Evolutionary conservation across 2,113 vertebrate genomes (phyloP).

Genomic region (Engraulis encrasicolus): DNA sequence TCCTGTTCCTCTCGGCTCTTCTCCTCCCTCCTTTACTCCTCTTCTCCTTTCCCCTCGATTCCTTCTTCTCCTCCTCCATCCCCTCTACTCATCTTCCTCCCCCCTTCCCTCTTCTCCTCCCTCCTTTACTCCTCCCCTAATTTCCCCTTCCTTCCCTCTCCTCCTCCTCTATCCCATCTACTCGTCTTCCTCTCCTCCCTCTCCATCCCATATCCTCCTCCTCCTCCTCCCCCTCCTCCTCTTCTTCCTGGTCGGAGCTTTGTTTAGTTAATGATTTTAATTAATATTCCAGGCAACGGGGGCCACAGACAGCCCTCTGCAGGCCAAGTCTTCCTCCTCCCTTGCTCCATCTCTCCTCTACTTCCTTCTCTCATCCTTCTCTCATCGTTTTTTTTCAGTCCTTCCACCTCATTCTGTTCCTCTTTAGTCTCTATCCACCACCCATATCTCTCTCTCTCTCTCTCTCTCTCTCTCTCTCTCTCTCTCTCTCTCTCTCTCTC

Average conservation of each 20-base stretch:
- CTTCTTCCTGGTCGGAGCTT: conserved; percentile 67
- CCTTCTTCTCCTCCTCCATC: too few relatives aligned
- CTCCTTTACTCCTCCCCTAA: too few relatives aligned
- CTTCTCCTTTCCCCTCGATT: too few relatives aligned
- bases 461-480: conserved; percentile 52
- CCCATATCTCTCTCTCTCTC: conserved; percentile 14
- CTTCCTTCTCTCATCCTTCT: conserved; percentile 54
- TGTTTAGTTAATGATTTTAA: conserved; percentile 94
- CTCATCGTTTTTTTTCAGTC: conserved; percentile 55
- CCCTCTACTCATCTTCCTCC: too few relatives aligned
- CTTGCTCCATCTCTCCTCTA: conserved; percentile 56
- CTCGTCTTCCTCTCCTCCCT: too few relatives aligned
- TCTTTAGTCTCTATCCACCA: neutral
- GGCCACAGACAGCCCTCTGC: conserved; percentile 69
- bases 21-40: too few relatives aligned
- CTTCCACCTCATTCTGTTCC: conserved; percentile 57
- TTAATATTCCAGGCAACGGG: conserved; percentile 84
- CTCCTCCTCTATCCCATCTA: too few relatives aligned
- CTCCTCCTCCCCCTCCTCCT: conserved; percentile 60
- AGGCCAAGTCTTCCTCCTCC: conserved; percentile 24
- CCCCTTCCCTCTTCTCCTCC: too few relatives aligned
- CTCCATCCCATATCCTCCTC: too few relatives aligned
- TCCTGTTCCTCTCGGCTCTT: too few relatives aligned
- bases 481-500: neutral
- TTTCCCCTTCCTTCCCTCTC: too few relatives aligned